Evolutionary conservation across 2,113 vertebrate species (phyloP).

Genomic region (Eublepharis macularius): DNA sequence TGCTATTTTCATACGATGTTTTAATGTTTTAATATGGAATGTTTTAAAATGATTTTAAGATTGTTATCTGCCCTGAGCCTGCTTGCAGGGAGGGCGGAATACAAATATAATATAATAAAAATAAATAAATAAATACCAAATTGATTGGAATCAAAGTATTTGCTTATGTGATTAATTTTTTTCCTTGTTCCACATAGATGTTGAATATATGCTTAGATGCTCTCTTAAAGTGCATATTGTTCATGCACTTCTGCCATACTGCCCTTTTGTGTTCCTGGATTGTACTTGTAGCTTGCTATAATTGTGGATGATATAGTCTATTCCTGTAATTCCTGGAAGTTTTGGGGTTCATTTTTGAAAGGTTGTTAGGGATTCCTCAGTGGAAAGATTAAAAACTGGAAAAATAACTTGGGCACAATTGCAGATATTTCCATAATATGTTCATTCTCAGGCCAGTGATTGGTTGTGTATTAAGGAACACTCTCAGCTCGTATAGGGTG

Average conservation of each 20-base stretch:
- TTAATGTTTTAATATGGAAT: too few relatives aligned
- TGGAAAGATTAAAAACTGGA: background rate
- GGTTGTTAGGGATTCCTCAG: background rate
- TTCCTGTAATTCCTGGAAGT: background rate
- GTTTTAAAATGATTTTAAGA: too few relatives aligned
- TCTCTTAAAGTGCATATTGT: background rate
- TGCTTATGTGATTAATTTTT: background rate
- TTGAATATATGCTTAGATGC: background rate
- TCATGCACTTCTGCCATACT: background rate
- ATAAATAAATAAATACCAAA: too few relatives aligned
- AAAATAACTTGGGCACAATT: background rate
- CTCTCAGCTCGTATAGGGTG: too few relatives aligned
- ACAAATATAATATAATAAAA: too few relatives aligned
- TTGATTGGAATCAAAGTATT: background rate
- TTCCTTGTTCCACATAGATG: background rate
- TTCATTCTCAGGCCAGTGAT: background rate
- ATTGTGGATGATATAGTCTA: background rate
- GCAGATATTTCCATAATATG: background rate
- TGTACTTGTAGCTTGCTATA: background rate
- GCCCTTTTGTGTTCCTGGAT: background rate
- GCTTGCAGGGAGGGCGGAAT: too few relatives aligned
- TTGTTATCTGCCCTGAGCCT: too few relatives aligned
- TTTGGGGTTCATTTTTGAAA: background rate
- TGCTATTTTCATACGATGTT: too few relatives aligned
- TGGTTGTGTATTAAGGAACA: background rate